Conservation (phyloP, 53 echinoderm and acorn worm species). For the Holothuria scabra region DNA sequence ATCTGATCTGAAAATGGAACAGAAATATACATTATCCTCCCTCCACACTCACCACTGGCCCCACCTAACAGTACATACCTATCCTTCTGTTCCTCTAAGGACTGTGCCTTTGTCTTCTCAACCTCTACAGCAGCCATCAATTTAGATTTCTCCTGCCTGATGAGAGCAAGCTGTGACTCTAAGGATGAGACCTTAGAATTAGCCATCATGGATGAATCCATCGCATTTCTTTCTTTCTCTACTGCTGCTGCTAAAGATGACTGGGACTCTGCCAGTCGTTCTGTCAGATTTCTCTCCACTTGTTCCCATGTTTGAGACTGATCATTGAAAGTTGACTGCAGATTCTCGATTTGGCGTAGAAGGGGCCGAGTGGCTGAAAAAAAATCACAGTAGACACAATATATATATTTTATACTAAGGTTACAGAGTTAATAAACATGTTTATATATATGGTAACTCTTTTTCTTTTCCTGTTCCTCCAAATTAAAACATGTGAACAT, state of each 20-base stretch:
- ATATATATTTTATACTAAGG: not conserved
- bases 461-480: not conserved
- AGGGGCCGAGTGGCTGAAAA: conserved; percentile 86
- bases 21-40: not conserved
- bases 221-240: conserved; percentile 86
- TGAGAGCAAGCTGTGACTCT: conserved; percentile 91
- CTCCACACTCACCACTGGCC: not conserved
- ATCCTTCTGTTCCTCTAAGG: conserved; percentile 84
- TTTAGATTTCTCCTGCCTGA: conserved; percentile 89
- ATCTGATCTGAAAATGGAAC: too few relatives aligned
- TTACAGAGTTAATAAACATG: not conserved
- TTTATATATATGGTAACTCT: not conserved
- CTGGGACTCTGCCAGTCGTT: conserved; percentile 85
- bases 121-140: conserved; percentile 75
- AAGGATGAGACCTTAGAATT: conserved; percentile 84
- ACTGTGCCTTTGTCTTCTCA: conserved; percentile 77
- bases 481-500: too few relatives aligned
- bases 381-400: not conserved
- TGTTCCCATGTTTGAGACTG: conserved; percentile 93
- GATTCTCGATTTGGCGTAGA: conserved; percentile 93
- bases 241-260: conserved; percentile 72
- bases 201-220: conserved; percentile 77
- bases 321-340: conserved; percentile 93
- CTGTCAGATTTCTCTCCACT: conserved; percentile 89
- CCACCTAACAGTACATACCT: conserved; percentile 52